A percentile compares a stretch with the other conserved stretches of the same genome.
phyloP scores from a whole-genome alignment of 2,888 invertebrate species.

The Meloe dianella region DNA sequence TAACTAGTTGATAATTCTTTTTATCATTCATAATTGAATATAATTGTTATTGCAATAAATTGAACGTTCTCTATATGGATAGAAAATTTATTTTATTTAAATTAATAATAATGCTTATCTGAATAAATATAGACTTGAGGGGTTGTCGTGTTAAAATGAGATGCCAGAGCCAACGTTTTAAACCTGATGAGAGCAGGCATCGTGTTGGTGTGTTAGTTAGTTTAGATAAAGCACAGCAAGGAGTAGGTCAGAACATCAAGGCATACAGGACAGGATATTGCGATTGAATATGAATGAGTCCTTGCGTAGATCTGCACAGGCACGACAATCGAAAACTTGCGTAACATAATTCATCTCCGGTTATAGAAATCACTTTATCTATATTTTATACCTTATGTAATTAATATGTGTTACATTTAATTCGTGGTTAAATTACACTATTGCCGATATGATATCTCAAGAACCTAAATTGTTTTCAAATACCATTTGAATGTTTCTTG shows the following conservation, averaged over 20 bases:
- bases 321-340: conserved; percentile 38
- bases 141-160: background rate
- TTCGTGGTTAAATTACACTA: conserved; percentile 25
- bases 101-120: background rate
- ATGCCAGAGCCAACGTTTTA: background rate
- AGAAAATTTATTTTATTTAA: background rate
- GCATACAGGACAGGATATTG: conserved; percentile 47
- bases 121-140: background rate
- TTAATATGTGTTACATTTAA: conserved; percentile 27
- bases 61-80: too few species aligned
- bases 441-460: conserved; percentile 29
- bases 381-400: conserved; percentile 37
- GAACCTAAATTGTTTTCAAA: conserved; percentile 28
- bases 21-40: background rate
- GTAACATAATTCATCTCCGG: conserved; percentile 47
- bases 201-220: conserved; percentile 28
- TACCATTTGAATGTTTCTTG: conserved; percentile 22
- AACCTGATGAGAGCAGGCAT: conserved; percentile 18
- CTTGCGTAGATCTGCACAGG: conserved; percentile 39
- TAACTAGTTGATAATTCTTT: background rate
- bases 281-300: conserved; percentile 54
- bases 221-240: conserved; percentile 30
- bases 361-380: conserved; percentile 38
- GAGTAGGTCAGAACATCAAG: conserved; percentile 32
- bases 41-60: background rate